Conservation (phyloP, 2,113 vertebrate genomes). For the Sigmodon hispidus region DNA sequence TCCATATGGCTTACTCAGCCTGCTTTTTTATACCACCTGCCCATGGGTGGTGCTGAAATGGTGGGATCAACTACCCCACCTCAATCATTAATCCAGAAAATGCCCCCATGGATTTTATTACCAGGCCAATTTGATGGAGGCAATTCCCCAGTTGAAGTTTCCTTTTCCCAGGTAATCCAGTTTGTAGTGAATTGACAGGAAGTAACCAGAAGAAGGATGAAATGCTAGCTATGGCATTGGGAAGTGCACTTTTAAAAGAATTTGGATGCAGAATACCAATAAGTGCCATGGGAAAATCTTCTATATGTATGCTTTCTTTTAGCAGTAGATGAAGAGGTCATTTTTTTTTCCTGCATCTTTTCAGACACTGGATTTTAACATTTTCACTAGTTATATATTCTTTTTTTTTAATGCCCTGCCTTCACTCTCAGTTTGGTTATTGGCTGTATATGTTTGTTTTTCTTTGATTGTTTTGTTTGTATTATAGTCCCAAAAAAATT, state of each 20-base stretch:
- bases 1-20: not conserved
- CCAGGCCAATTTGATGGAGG: not conserved
- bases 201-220: not conserved
- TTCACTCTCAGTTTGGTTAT: constrained; percentile 2
- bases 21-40: not conserved
- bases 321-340: constrained; percentile 8
- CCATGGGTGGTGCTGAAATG: not conserved
- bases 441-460: not conserved
- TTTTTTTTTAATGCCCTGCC: not conserved
- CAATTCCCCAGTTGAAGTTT: not conserved
- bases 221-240: not conserved
- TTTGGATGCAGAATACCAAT: not conserved
- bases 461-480: not conserved
- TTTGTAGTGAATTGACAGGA: not conserved
- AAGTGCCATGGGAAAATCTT: not conserved
- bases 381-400: not conserved
- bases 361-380: not conserved
- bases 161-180: not conserved
- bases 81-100: not conserved
- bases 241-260: constrained; percentile 16
- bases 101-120: not conserved
- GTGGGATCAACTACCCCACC: not conserved
- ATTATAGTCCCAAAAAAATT: not conserved
- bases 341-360: not conserved
- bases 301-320: constrained; percentile 24